These are phyloP conservation scores for Zele albiditarsus DNA, from an alignment of 2,888 invertebrate species.

Conservation along the genomic window DNA sequence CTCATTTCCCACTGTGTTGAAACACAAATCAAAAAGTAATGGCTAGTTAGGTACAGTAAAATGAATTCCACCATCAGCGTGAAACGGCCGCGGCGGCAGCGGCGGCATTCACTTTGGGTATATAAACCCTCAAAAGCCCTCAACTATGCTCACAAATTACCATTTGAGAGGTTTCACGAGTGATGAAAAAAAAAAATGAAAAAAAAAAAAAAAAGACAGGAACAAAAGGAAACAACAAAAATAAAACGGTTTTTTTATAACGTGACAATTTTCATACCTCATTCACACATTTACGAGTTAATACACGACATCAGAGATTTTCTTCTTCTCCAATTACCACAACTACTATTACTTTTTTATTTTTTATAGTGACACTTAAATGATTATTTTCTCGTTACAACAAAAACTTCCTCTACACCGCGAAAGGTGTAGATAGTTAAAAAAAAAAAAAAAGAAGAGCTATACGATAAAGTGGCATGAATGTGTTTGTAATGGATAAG, in stretches of 20 bases:
- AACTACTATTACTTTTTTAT: background rate
- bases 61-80: slow-evolving; percentile 32
- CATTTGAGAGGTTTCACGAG: slow-evolving; percentile 21
- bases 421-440: slow-evolving; percentile 41
- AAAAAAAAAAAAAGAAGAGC: slow-evolving; percentile 48
- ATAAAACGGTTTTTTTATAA: background rate
- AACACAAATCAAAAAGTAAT: slow-evolving; percentile 63
- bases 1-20: slow-evolving; percentile 26
- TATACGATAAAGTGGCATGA: slow-evolving; percentile 25
- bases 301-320: slow-evolving; percentile 7
- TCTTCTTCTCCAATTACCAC: slow-evolving; percentile 2
- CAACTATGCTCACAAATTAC: slow-evolving; percentile 24
- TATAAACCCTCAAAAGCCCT: slow-evolving; percentile 32
- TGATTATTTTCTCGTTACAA: slow-evolving; percentile 20
- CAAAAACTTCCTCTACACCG: slow-evolving; percentile 28
- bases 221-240: background rate
- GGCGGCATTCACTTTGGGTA: slow-evolving; percentile 41
- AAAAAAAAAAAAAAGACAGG: background rate
- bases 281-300: slow-evolving; percentile 21
- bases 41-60: slow-evolving; percentile 53
- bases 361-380: slow-evolving; percentile 22
- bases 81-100: slow-evolving; percentile 19
- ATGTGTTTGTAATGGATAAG: slow-evolving; percentile 29
- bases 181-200: slow-evolving; percentile 14
- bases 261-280: slow-evolving; percentile 22